phyloP scores from a whole-genome alignment of 2,113 vertebrate genomes.

The Amphilophus citrinellus region DNA sequence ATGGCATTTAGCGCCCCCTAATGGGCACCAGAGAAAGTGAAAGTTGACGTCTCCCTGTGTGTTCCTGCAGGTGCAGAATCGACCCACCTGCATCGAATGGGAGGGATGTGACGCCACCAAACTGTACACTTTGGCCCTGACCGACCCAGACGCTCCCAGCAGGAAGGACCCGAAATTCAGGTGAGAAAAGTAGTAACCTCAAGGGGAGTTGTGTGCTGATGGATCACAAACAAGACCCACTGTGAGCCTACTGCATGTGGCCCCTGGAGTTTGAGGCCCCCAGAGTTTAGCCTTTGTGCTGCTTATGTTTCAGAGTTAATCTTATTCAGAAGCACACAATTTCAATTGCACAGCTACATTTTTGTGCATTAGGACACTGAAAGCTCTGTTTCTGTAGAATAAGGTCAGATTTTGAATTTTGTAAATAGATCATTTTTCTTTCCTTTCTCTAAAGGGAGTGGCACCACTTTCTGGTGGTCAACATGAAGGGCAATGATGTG shows the following conservation, averaged over 20 bases:
- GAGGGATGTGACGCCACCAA: slow-evolving; percentile 87
- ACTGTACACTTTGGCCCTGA: slow-evolving; percentile 92
- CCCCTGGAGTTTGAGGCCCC: background rate
- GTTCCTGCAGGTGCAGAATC: slow-evolving; percentile 86
- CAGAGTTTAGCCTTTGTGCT: background rate
- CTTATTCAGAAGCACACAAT: background rate
- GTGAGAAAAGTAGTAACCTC: slow-evolving; percentile 58
- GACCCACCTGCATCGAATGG: slow-evolving; percentile 89
- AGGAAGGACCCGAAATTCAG: slow-evolving; percentile 92
- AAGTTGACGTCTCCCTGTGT: background rate
- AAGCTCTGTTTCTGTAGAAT: background rate
- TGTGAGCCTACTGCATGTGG: background rate
- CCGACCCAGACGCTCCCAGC: slow-evolving; percentile 96
- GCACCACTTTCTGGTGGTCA: slow-evolving; percentile 95
- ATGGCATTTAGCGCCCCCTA: background rate
- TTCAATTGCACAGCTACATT: background rate
- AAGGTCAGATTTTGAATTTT: background rate
- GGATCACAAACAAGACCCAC: background rate
- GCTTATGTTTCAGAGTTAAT: background rate
- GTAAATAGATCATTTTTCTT: background rate
- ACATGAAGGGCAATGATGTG: slow-evolving; percentile 94
- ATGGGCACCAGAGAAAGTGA: background rate
- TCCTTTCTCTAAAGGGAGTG: slow-evolving; percentile 84
- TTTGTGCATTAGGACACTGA: background rate
- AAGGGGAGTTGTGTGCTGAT: background rate